phyloP scores from a whole-genome alignment of 1,140 invertebrate species.

The Aphidius gifuensis region DNA sequence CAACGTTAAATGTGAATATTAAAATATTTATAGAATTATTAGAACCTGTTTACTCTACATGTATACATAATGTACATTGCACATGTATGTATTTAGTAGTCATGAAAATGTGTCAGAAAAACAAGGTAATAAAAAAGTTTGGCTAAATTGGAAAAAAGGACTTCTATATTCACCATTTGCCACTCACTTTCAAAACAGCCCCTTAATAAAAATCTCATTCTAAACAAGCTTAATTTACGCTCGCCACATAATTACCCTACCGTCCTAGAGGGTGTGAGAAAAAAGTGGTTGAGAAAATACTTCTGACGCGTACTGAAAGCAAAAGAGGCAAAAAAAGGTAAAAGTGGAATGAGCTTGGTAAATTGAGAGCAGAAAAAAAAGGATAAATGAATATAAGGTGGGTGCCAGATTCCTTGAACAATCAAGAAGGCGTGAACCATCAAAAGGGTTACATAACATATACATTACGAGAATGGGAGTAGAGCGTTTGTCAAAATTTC shows the following conservation, averaged over 20 bases:
- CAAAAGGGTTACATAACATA: constrained; percentile 59
- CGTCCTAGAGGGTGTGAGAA: constrained; percentile 35
- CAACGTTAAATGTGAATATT: no score
- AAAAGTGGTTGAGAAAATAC: constrained; percentile 18
- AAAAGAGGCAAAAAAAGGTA: constrained; percentile 28
- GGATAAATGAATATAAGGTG: constrained; percentile 4
- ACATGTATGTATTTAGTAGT: background rate
- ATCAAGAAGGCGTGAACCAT: constrained; percentile 57
- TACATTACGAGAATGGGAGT: constrained; percentile 52
- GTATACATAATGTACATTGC: background rate
- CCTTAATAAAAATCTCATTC: constrained; percentile 58
- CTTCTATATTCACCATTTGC: constrained; percentile 36
- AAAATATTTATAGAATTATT: background rate
- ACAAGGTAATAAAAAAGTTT: constrained; percentile 7
- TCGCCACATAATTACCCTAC: constrained; percentile 56
- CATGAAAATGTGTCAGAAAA: background rate
- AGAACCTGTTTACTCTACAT: background rate
- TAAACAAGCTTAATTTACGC: constrained; percentile 59
- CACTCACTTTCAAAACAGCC: constrained; percentile 45
- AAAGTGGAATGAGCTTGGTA: constrained; percentile 17
- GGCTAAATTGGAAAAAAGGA: constrained; percentile 19
- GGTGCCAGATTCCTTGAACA: constrained; percentile 48
- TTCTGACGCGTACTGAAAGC: constrained; percentile 33
- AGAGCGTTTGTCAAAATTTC: constrained; percentile 42
- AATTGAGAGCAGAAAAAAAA: constrained; percentile 24